Conservation (phyloP, 2,888 invertebrate genomes). For the Sesamia inferens region DNA sequence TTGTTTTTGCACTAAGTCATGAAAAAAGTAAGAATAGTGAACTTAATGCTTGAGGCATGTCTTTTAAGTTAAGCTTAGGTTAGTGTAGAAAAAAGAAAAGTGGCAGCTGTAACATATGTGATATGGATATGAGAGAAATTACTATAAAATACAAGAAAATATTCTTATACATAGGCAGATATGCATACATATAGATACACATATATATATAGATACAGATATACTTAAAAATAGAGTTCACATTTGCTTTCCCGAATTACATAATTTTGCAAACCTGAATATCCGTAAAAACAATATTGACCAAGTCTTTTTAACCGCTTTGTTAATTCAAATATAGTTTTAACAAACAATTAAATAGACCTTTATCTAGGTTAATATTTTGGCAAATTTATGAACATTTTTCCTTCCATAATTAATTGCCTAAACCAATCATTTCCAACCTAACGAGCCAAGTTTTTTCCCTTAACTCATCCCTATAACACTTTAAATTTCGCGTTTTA, state of each 20-base stretch:
- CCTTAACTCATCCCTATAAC: conserved; percentile 31
- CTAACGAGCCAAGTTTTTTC: conserved; percentile 36
- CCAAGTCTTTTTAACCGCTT: neutral
- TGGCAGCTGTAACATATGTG: too few species aligned
- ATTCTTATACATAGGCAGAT: too few species aligned
- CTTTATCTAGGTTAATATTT: conserved; percentile 8
- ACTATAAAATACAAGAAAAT: too few species aligned
- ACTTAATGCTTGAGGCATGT: too few species aligned
- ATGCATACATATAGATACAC: too few species aligned
- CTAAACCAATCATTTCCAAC: conserved; percentile 36
- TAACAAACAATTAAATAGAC: neutral
- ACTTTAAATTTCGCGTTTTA: conserved; percentile 32
- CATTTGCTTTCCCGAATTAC: neutral
- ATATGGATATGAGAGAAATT: too few species aligned
- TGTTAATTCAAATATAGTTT: neutral
- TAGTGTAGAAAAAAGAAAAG: too few species aligned
- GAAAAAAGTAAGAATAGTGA: too few species aligned
- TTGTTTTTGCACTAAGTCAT: too few species aligned
- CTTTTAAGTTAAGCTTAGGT: too few species aligned
- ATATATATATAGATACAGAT: too few species aligned
- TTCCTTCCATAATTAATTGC: conserved; percentile 38
- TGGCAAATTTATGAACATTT: conserved; percentile 16
- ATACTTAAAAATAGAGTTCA: too few species aligned
- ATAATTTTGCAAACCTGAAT: neutral
- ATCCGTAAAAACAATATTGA: neutral